Evolutionary conservation across 1,140 invertebrate genomes (phyloP), one percentile per base, ranked within the genome.

Genomic region (Campoletis sonorensis): DNA sequence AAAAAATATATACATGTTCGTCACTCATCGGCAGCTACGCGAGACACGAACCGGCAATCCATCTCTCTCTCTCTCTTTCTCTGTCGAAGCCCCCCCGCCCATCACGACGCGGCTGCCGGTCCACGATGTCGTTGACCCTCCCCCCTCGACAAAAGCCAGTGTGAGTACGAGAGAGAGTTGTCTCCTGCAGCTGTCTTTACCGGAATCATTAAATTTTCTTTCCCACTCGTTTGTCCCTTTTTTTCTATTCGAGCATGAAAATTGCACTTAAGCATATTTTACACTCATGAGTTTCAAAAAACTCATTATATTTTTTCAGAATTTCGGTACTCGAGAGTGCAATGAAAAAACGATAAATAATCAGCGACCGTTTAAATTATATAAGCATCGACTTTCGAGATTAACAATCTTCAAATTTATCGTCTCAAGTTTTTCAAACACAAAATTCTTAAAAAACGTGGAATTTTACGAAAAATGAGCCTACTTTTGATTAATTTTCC

Each of bases 131-230:
- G 67, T 37, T 70, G 67, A 70, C 67, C 67, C 67, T 70, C 67
- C 67, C 67, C 67, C 67, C 21, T 70, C 67, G 67, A 26, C 67
- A 30, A 70, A n/a, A 33, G 67, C 67, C 27, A 18, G 67, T 30
- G n/a, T n/a, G 30, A 18, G 67, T 18, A 51, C 64, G 23, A 67
- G 67, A 33, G 30, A 70, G 67, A 30, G 67, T 26, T 64, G 61
- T 70, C 67, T 70, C 67, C 67, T 70, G 67, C 67, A 70, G 67
- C 67, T 33, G 67, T 70, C 67, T 70, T 70, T 70, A 70, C 67
- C 67, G 27, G 27, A 70, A 70, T 70, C 67, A 70, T 70, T 70
- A 27, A 70, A 70, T 33, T 70, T 70, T 33, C 8, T 33, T 70
- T 70, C 67, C 10, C 67, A 37, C 67, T 1, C 21, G 16, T 30